A percentile compares a stretch with the other conserved stretches of the same genome.
phyloP scores from a whole-genome alignment of 2,888 invertebrate species.

The Bimastos eiseni region DNA sequence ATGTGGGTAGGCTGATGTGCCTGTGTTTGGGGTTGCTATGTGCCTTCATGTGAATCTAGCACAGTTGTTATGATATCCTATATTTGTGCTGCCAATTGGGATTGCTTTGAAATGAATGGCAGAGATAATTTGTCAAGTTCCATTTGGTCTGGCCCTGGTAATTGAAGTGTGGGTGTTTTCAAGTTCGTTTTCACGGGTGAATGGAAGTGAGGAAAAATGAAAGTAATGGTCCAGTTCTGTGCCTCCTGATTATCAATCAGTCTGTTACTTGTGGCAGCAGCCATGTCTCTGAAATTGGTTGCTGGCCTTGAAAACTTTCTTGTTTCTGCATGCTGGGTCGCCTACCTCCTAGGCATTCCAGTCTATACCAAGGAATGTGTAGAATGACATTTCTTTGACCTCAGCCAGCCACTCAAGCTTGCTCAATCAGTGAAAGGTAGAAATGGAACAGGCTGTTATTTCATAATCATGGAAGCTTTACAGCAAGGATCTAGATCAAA shows the following conservation, averaged over 20 bases:
- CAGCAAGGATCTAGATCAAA: not conserved
- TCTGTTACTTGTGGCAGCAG: not conserved
- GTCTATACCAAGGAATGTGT: not conserved
- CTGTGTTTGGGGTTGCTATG: not conserved
- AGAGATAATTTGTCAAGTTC: not conserved
- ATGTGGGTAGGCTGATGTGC: not conserved
- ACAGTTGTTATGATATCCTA: not conserved
- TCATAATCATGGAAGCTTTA: not conserved
- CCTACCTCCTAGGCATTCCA: not conserved
- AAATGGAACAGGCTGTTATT: not conserved
- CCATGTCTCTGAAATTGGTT: not conserved
- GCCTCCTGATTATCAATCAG: not conserved
- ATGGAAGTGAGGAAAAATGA: not conserved
- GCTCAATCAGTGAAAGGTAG: not conserved
- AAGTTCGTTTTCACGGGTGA: conserved; percentile 13
- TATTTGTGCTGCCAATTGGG: conserved; percentile 1
- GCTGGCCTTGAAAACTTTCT: not conserved
- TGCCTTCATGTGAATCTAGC: not conserved
- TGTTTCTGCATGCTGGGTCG: not conserved
- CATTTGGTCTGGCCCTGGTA: not conserved
- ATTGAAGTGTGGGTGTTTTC: conserved; percentile 4
- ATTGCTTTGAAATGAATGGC: conserved; percentile 6
- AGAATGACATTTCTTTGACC: not conserved
- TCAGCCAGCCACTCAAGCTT: not conserved
- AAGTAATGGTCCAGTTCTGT: not conserved